These are phyloP conservation scores for Aleadryas rufinucha DNA, from an alignment of 2,113 vertebrate species.

Conservation along the genomic window DNA sequence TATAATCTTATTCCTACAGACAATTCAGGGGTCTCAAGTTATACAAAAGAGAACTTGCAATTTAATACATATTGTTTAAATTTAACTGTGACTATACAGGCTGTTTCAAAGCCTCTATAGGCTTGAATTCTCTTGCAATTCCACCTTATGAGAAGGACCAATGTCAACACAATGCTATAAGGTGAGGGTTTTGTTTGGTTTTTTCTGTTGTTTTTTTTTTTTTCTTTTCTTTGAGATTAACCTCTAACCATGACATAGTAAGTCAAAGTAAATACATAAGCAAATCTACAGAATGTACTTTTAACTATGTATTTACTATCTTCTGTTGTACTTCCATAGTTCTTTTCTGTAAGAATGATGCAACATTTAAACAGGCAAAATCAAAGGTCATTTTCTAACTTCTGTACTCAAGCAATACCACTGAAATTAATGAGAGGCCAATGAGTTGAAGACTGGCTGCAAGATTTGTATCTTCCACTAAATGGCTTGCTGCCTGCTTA, in stretches of 20 bases:
- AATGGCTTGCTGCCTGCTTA: not conserved
- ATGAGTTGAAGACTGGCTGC: not conserved
- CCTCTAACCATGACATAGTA: not conserved
- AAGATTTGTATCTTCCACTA: not conserved
- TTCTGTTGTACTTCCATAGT: not conserved
- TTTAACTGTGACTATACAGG: not conserved
- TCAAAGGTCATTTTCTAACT: not conserved
- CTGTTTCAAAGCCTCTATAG: not conserved
- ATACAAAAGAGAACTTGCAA: not conserved
- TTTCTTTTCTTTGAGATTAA: not conserved
- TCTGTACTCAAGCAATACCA: not conserved
- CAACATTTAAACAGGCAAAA: not conserved
- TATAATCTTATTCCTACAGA: not conserved
- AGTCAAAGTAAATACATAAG: not conserved
- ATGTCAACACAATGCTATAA: not conserved
- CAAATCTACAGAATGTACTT: not conserved
- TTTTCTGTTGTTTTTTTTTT: not conserved
- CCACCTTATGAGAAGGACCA: not conserved
- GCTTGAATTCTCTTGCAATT: not conserved
- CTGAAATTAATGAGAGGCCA: not conserved
- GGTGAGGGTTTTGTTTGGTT: fast-evolving
- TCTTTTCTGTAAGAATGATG: not conserved
- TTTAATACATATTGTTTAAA: not conserved
- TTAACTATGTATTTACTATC: not conserved
- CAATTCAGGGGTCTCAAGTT: not conserved